Percentiles rank a stretch among this genome's conserved stretches.
Conservation (phyloP, 1,140 invertebrate genomes). For the Chelonus insularis region DNA sequence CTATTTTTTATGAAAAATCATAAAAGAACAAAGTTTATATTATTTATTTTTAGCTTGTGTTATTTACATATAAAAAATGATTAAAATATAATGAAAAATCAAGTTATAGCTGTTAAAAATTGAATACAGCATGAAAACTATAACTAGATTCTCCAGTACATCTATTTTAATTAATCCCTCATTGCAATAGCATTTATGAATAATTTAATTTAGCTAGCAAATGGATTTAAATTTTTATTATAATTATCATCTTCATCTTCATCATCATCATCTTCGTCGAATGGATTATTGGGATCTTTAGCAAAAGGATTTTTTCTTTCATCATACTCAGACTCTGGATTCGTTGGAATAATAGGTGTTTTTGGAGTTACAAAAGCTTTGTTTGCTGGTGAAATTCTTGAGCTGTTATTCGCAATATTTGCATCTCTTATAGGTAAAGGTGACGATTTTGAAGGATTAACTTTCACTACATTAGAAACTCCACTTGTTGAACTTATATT, state of each 20-base stretch:
- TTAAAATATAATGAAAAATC: no score
- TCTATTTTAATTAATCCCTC: no score
- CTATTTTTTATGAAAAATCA: no score
- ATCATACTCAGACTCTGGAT: constrained; percentile 65
- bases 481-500: constrained; percentile 55
- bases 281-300: constrained; percentile 58
- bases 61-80: no score
- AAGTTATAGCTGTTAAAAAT: no score
- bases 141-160: no score
- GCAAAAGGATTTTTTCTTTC: constrained; percentile 66
- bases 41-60: no score
- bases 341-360: constrained; percentile 56
- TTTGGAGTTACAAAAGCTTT: constrained; percentile 50
- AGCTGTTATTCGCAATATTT: constrained; percentile 45
- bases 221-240: constrained; percentile 71
- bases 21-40: no score
- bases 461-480: constrained; percentile 32
- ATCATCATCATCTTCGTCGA: constrained; percentile 49
- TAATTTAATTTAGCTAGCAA: constrained; percentile 50
- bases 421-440: constrained; percentile 50
- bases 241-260: constrained; percentile 62
- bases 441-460: constrained; percentile 43
- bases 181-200: background rate
- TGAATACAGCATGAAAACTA: no score
- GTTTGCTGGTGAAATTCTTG: constrained; percentile 55